Percentiles rank a stretch among this genome's conserved stretches.
Evolutionary conservation across 2,797 vertebrate genomes (phyloP).

Genomic region (Alcedo atthis): DNA sequence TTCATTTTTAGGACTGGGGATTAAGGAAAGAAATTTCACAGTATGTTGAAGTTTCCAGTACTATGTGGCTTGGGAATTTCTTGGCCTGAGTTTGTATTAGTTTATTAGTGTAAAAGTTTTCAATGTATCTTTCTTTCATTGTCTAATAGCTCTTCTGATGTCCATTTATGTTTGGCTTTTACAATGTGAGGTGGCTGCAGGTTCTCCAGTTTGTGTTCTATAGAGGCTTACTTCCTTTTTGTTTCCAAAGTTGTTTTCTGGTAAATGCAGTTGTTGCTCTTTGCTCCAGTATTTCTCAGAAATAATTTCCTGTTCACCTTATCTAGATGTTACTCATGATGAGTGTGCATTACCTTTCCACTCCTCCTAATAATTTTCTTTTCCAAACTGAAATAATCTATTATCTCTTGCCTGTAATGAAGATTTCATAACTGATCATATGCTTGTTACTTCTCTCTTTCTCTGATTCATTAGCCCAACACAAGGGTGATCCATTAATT

Average conservation of each 20-base stretch:
- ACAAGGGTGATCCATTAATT: background rate
- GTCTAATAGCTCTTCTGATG: background rate
- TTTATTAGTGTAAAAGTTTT: background rate
- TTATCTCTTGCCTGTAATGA: background rate
- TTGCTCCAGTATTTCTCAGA: slow-evolving; percentile 4
- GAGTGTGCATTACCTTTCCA: background rate
- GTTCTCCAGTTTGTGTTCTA: background rate
- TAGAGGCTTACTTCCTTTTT: background rate
- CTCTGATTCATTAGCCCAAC: background rate
- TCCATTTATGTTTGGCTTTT: background rate
- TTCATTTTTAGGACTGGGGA: background rate
- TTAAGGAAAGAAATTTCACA: background rate
- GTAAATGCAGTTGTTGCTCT: background rate
- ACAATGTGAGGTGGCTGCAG: background rate
- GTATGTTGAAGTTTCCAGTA: background rate
- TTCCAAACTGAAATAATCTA: background rate
- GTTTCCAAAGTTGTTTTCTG: background rate
- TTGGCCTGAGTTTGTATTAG: background rate
- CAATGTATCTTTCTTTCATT: background rate
- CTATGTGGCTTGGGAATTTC: background rate
- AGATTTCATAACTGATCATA: background rate
- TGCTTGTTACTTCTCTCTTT: background rate
- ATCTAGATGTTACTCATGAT: slow-evolving; percentile 38
- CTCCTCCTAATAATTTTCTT: slow-evolving; percentile 8
- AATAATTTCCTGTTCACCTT: slow-evolving; percentile 26